Evolutionary conservation across 2,888 invertebrate genomes (phyloP).

Genomic region (Ichneumoninae sp.): DNA sequence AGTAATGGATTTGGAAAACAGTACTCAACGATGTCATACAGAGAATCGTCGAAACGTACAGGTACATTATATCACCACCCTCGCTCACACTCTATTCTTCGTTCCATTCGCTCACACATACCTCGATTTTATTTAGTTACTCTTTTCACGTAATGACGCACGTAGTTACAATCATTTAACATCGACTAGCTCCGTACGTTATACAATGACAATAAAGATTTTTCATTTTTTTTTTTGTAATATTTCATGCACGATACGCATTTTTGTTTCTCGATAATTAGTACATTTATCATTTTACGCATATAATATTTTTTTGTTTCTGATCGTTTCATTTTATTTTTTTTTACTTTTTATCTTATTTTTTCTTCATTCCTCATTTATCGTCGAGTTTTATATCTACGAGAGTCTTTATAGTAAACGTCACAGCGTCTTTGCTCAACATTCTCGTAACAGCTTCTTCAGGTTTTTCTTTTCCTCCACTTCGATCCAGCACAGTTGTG

Average conservation of each 20-base stretch:
- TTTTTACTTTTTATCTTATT: constrained; percentile 20
- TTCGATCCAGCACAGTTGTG: constrained; percentile 17
- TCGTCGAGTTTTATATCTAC: constrained; percentile 47
- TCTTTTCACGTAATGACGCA: constrained; percentile 52
- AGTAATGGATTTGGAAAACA: constrained; percentile 24
- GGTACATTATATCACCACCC: constrained; percentile 56
- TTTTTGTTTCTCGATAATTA: constrained; percentile 57
- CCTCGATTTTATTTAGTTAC: constrained; percentile 57
- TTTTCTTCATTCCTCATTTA: constrained; percentile 47
- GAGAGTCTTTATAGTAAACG: constrained; percentile 60
- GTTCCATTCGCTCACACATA: neutral
- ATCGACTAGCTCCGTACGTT: constrained; percentile 74
- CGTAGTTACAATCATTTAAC: constrained; percentile 69
- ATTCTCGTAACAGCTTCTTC: constrained; percentile 28
- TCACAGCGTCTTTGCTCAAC: constrained; percentile 51
- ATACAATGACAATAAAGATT: constrained; percentile 71
- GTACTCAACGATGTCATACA: constrained; percentile 30
- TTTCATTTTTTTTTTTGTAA: constrained; percentile 50
- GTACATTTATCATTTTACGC: constrained; percentile 69
- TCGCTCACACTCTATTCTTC: constrained; percentile 13
- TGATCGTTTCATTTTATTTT: constrained; percentile 34
- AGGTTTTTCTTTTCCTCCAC: constrained; percentile 39
- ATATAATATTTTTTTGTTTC: constrained; percentile 67
- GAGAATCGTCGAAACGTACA: constrained; percentile 50
- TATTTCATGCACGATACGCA: constrained; percentile 60